Conservation (phyloP, 2,797 vertebrate species). For the Halcyon leucocephala region DNA sequence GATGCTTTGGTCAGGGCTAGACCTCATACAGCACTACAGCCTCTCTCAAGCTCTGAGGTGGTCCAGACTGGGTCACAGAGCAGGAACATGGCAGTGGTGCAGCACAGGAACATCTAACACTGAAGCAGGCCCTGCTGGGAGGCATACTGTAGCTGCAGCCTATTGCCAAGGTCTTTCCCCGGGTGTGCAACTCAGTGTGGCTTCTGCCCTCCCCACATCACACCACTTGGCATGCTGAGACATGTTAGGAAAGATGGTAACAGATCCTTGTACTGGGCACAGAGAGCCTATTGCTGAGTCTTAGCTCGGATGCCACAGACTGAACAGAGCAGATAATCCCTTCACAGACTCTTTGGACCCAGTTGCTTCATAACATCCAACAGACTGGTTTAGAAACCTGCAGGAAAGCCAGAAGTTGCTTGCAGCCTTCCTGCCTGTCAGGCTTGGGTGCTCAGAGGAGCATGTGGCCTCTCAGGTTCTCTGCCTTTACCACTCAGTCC, state of each 20-base stretch:
- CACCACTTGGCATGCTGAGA: background rate
- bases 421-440: background rate
- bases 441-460: background rate
- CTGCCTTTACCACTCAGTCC: background rate
- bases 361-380: background rate
- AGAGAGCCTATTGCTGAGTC: background rate
- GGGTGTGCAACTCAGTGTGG: background rate
- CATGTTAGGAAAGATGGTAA: background rate
- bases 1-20: background rate
- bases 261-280: rapidly evolving
- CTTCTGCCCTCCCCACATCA: background rate
- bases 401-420: background rate
- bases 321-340: background rate
- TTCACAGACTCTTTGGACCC: background rate
- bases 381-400: background rate
- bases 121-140: background rate
- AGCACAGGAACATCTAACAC: background rate
- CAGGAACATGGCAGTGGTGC: background rate
- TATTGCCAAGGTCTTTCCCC: background rate
- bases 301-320: background rate
- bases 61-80: background rate
- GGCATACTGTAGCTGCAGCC: background rate
- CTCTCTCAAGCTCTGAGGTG: background rate
- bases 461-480: background rate
- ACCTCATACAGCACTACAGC: background rate